Conservation (phyloP, 2,888 invertebrate species). For the Hetaerina titia region DNA sequence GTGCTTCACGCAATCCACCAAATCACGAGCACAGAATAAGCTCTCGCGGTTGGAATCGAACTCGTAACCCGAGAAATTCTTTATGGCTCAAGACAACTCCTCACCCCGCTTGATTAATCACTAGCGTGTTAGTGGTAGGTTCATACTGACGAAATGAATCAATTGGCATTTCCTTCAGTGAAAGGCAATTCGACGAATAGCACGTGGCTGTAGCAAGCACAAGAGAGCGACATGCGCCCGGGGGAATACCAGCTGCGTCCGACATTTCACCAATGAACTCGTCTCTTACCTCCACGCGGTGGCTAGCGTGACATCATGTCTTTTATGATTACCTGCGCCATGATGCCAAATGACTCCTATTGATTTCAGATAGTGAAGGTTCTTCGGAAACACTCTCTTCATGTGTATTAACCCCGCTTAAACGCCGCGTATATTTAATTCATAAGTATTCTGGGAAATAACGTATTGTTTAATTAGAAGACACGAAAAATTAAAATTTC, state of each 20-base stretch:
- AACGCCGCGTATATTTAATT: no score
- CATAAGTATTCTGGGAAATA: no score
- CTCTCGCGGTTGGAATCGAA: no score
- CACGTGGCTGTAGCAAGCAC: neutral
- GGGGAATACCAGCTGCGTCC: slow-evolving; percentile 1
- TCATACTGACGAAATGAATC: neutral
- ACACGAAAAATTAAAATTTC: no score
- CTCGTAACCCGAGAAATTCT: no score
- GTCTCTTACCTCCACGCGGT: neutral
- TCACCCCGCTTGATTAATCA: neutral
- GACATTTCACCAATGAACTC: slow-evolving; percentile 19
- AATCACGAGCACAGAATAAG: no score
- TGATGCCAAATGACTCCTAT: neutral
- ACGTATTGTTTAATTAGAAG: no score
- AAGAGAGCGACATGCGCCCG: neutral
- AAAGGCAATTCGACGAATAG: neutral
- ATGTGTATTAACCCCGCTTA: neutral
- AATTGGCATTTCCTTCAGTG: neutral
- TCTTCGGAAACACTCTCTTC: neutral
- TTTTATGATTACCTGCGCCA: neutral
- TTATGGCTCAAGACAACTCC: neutral
- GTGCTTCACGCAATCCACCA: no score
- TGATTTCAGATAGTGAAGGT: neutral
- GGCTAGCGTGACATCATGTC: neutral
- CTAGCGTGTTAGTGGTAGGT: neutral